Base-by-base conservation (phyloP, 2,888 invertebrate species). In the Ornithoptera priamus region DNA sequence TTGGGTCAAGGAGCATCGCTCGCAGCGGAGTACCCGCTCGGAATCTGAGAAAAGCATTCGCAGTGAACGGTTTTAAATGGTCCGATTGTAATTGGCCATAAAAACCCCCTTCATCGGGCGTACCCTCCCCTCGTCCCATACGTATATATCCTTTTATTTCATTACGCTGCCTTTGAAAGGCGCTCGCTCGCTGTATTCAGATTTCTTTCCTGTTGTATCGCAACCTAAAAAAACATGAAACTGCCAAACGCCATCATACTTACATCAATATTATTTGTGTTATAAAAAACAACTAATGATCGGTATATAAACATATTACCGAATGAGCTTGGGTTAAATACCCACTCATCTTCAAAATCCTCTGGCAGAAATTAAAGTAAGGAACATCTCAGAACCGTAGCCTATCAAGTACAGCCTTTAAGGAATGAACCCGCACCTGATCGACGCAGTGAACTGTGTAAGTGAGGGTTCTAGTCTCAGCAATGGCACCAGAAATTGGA, bases 51-150 rank as follows among this genome's bases (percentile, higher is more conserved):
- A 46, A 61, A 30, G 61, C 56, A 50, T 61, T 63, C 58, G 59
- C 46, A 63, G 69, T 64, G 68, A 69, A 69, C 65, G 65, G 67
- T 59, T 67, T 30, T 59, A 67, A 71, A 69, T 72, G 70, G 69
- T 53, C 30, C 66, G 64, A 65, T 66, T 53, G 71, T 72, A 69
- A 72, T 71, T 71, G 69, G 64, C 64, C 63, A 58, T 71, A 69
- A 69, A 72, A 70, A 61, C 67, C 65, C 64, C 46, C 36, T 17
- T 36, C 56, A 17, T n/a, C 60, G 39, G 60, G 12, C 18, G 50
- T 2, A 50, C 50, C 50, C 18, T 18, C 50, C 50, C 50, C 50
- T 50, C 50, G 60, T 64, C 60, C 56, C 64, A 57, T 63, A 24
- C 62, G 3, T 30, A 5, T 30, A 22, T 62, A 68, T 68, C 68